Percentiles rank a stretch among this genome's conserved stretches.
Conservation (phyloP, 1,140 invertebrate species). For the Aricia agestis region DNA sequence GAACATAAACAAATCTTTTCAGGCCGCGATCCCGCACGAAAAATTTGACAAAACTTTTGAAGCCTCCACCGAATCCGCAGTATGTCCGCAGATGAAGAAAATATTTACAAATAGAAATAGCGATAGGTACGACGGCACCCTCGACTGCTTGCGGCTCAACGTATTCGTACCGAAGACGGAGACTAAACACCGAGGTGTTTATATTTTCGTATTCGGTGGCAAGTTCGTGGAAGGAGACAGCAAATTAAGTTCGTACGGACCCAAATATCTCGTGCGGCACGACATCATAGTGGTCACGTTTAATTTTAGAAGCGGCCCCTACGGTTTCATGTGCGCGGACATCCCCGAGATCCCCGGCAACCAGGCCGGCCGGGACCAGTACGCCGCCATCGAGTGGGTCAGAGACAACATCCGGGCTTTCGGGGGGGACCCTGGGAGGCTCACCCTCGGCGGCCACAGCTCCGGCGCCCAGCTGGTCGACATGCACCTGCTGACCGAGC, state of each 20-base stretch:
- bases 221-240: slow-evolving; percentile 76
- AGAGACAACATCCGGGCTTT: slow-evolving; percentile 81
- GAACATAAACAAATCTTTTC: neutral
- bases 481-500: slow-evolving; percentile 29
- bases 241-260: slow-evolving; percentile 55
- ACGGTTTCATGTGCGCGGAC: slow-evolving; percentile 82
- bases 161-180: slow-evolving; percentile 46
- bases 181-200: slow-evolving; percentile 72
- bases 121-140: slow-evolving; percentile 25
- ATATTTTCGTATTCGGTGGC: slow-evolving; percentile 85
- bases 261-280: slow-evolving; percentile 75
- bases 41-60: slow-evolving; percentile 35
- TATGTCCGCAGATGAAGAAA: slow-evolving; percentile 32
- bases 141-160: slow-evolving; percentile 50
- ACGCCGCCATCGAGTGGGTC: slow-evolving; percentile 80
- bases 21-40: slow-evolving; percentile 33
- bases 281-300: slow-evolving; percentile 78
- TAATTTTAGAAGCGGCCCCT: slow-evolving; percentile 79
- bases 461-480: slow-evolving; percentile 72
- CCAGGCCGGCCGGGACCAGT: slow-evolving; percentile 82
- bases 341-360: slow-evolving; percentile 82
- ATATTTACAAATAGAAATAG: slow-evolving; percentile 28
- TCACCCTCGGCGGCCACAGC: slow-evolving; percentile 82
- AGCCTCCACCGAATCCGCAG: slow-evolving; percentile 35
- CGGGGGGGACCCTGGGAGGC: slow-evolving; percentile 80